A percentile compares a stretch with the other conserved stretches of the same genome.
phyloP scores from a whole-genome alignment of 1,140 invertebrate genomes.

The Cepaea nemoralis region DNA sequence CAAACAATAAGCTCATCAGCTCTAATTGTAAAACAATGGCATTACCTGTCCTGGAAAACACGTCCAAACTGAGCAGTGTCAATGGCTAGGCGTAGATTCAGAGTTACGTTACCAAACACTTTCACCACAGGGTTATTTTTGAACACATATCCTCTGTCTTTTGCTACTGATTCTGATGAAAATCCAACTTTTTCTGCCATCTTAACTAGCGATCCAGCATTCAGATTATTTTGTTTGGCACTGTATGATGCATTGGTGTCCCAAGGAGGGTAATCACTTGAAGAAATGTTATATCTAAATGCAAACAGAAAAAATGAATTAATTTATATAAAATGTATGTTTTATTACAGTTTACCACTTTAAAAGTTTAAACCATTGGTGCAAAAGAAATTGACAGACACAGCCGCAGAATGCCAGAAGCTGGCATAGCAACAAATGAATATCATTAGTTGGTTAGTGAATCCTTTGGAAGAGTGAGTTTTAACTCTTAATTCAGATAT shows the following conservation, averaged over 20 bases:
- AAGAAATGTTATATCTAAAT: conserved; percentile 71
- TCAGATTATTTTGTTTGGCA: conserved; percentile 38
- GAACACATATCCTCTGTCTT: conserved; percentile 64
- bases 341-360: no score
- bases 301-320: conserved; percentile 21
- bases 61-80: conserved; percentile 71
- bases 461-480: no score
- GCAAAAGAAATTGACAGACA: no score
- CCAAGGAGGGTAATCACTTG: conserved; percentile 68
- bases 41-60: conserved; percentile 70
- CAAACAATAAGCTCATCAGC: no score
- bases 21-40: background rate
- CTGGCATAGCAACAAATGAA: no score
- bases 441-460: no score
- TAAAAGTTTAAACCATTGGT: no score
- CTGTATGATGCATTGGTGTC: conserved; percentile 51
- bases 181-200: conserved; percentile 60
- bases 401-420: no score
- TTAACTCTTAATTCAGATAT: no score
- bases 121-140: conserved; percentile 68
- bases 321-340: background rate
- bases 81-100: conserved; percentile 64
- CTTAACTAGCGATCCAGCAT: conserved; percentile 50
- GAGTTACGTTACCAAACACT: conserved; percentile 61
- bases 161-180: conserved; percentile 46